These are phyloP conservation scores for Syritta pipiens DNA, from an alignment of 2,888 invertebrate species.

Conservation along the genomic window DNA sequence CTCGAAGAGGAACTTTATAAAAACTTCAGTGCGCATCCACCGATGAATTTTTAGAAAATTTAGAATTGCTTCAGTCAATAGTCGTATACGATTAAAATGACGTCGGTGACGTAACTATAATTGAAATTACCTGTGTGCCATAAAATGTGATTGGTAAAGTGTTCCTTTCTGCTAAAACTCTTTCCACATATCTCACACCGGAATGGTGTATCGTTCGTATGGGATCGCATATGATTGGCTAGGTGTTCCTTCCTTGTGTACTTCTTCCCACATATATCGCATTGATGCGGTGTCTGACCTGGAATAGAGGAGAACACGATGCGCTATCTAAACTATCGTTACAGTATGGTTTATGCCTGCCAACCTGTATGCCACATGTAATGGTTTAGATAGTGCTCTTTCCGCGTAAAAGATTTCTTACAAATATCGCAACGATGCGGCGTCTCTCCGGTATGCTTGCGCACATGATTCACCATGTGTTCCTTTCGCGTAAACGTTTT, in stretches of 20 bases:
- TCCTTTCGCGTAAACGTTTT: conserved; percentile 92
- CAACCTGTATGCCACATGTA: conserved; percentile 85
- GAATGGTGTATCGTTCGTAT: conserved; percentile 93
- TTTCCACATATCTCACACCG: conserved; percentile 93
- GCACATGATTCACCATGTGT: conserved; percentile 91
- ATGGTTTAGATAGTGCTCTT: conserved; percentile 93
- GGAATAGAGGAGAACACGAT: conserved; percentile 64
- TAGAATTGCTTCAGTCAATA: too few species aligned
- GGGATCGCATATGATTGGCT: conserved; percentile 92
- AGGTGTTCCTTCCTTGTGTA: conserved; percentile 94
- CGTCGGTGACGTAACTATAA: background rate
- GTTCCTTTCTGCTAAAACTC: conserved; percentile 92
- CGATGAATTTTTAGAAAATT: background rate
- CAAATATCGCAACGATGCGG: conserved; percentile 92
- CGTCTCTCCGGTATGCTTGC: conserved; percentile 90
- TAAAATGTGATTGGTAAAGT: conserved; percentile 93
- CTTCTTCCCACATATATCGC: conserved; percentile 92
- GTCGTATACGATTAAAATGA: background rate
- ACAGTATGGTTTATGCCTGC: conserved; percentile 65
- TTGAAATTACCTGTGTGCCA: conserved; percentile 89
- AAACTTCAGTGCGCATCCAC: too few species aligned
- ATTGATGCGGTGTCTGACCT: conserved; percentile 93
- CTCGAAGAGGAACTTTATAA: too few species aligned
- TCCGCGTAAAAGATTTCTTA: conserved; percentile 91
- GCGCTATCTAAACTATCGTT: conserved; percentile 39